Base-by-base conservation (phyloP, 2,797 vertebrate species). In the Sphenopsis melanotis region DNA sequence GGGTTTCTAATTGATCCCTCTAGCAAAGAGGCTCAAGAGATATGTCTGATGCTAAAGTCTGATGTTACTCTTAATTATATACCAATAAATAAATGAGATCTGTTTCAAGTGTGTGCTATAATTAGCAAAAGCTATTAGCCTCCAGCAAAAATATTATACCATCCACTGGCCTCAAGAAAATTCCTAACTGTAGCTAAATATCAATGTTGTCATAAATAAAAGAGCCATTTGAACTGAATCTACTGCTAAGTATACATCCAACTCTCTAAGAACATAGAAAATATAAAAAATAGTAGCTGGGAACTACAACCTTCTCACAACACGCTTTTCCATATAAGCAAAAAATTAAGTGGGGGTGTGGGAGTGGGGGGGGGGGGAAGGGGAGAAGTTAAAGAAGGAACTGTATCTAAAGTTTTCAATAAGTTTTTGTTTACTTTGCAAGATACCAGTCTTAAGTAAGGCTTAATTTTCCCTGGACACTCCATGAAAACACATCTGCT, bases 331-430 rank as follows among this genome's bases (percentile, higher is more conserved):
- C 22, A 15, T 6, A 68, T 3, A 49, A 37, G 27, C 2, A 41
- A 80, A 92, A 72, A 12, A 0, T 0, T 2, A 24, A 34, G 10
- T 6, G 4, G 29, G 6, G 11, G 14, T 3, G 8, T 4, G 11
- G 13, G 6, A 3, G 4, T 3, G 1, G 9, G 4, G 13, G 6
- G 3, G 4, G 3, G 1, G 9, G 4, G 3, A 2, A 15, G 2
- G 5, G 6, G 4, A 26, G 22, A 52, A 53, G 15, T 15, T 39
- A 34, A 63, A 69, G 70, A 69, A 52, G 2, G 5, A 77, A 56
- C 2, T 12, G 6, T 46, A 72, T 24, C 19, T 63, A n/a, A 66
- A 55, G 9, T n/a, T 83, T 86, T 81, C 34, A 69, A 27, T 5
- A 32, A 71, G 20, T 32, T 74, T 79, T 70, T 70, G 18, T 55